A percentile compares a stretch with the other conserved stretches of the same genome.
These are phyloP conservation scores for Salpingus planirostris DNA, from an alignment of 2,888 invertebrate species.

Conservation along the genomic window DNA sequence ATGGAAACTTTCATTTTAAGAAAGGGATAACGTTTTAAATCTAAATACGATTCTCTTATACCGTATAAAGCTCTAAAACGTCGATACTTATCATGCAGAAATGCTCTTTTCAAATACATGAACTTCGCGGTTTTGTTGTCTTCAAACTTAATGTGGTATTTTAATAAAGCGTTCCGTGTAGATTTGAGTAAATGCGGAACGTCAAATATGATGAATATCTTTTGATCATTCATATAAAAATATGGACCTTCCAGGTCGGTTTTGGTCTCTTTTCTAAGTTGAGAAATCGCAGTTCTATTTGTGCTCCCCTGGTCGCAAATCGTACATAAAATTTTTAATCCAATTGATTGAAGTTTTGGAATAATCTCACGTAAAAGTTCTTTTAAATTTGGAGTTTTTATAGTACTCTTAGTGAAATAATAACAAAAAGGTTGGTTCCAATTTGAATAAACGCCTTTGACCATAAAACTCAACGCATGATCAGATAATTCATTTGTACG, in stretches of 20 bases:
- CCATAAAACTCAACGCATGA: not conserved
- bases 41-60: slow-evolving; percentile 1
- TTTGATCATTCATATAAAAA: slow-evolving; percentile 3
- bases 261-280: too few relatives aligned
- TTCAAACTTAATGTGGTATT: slow-evolving; percentile 1
- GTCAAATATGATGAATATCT: slow-evolving; percentile 3
- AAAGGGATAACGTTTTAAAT: not conserved
- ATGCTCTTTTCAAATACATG: too few relatives aligned
- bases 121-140: not conserved
- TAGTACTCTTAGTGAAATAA: slow-evolving; percentile 8
- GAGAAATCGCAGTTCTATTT: not conserved
- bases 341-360: slow-evolving; percentile 1
- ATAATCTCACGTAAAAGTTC: slow-evolving; percentile 6
- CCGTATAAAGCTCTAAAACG: not conserved
- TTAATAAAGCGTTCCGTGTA: slow-evolving; percentile 1
- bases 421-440: slow-evolving; percentile 1
- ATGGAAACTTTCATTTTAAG: slow-evolving; percentile 5
- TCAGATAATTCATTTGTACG: slow-evolving; percentile 3
- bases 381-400: slow-evolving; percentile 4
- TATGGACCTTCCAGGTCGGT: too few relatives aligned
- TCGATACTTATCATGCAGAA: too few relatives aligned
- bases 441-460: not conserved
- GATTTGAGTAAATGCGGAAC: slow-evolving; percentile 3
- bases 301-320: not conserved
- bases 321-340: not conserved